phyloP scores from a whole-genome alignment of 2,888 invertebrate species.

The Sinhomidia bicolor region DNA sequence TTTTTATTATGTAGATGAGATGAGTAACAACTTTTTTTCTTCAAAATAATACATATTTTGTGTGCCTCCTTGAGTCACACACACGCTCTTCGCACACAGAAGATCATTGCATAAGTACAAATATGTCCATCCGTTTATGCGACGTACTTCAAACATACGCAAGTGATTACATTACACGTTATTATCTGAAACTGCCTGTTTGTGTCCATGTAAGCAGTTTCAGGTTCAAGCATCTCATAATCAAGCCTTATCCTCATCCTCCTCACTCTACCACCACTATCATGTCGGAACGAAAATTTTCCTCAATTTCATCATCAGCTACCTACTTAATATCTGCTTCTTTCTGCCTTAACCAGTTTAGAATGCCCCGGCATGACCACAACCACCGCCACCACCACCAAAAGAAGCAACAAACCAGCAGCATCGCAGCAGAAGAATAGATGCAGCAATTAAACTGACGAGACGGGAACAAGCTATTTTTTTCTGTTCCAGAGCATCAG shows the following conservation, averaged over 20 bases:
- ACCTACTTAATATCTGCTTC: not conserved
- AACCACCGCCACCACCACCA: no score
- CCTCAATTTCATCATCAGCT: constrained; percentile 9
- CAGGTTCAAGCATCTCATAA: constrained; percentile 1
- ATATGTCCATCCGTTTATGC: constrained; percentile 24
- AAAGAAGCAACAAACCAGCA: not conserved
- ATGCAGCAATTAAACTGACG: constrained; percentile 29
- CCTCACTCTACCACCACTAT: not conserved
- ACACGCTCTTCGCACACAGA: not conserved
- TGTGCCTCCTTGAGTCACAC: constrained; percentile 26
- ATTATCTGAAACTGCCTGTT: constrained; percentile 33
- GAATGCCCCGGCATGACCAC: no score
- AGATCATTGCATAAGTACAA: not conserved
- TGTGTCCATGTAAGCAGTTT: constrained; percentile 30
- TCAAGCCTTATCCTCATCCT: not conserved
- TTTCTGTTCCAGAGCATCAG: constrained; percentile 23
- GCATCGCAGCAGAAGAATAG: not conserved
- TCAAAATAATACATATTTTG: constrained; percentile 24
- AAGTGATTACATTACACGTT: constrained; percentile 19
- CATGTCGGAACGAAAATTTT: constrained; percentile 34
- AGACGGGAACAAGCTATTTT: constrained; percentile 36
- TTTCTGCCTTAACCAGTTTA: constrained; percentile 33
- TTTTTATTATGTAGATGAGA: constrained; percentile 62
- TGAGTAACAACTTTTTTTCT: constrained; percentile 60
- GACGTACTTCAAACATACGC: not conserved